Base-by-base conservation (phyloP, 2,888 invertebrate species). In the Opisthograptis luteolata region DNA sequence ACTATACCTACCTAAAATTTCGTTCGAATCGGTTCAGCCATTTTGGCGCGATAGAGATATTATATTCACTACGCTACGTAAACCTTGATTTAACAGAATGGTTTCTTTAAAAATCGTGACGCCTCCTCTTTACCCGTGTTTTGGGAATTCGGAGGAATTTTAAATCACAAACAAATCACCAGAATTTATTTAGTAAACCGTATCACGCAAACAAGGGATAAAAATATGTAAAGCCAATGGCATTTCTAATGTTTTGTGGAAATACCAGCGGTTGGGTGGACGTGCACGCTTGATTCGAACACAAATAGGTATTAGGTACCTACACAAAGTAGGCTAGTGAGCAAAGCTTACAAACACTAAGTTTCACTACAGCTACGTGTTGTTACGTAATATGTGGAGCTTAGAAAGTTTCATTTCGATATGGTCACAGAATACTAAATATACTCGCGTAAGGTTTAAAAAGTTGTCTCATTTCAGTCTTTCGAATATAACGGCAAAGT, bases 171-270 rank as follows among this genome's bases (percentile, higher is more conserved):
- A 44, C 36, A 36, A 36, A 36, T 44, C 44, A 35, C 17, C 14
- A 13, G 19, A 20, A 39, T 32, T 35, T 34, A 35, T 34, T 47
- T 34, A 47, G 41, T 12, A 30, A 35, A 15, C 35, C 35, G 28
- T 17, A 24, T 34, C 40, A 47, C 47, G 47, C 41, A 24, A 47
- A 35, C 40, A 28, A 28, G 35, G 47, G 40, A 41, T 41, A 35
- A 41, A 46, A 47, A 30, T 47, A 47, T 40, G 40, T 32, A 32
- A 32, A 25, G 32, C 28, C 40, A 40, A 28, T 22, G 40, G 35
- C 35, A 28, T 41, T 47, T 41, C 19, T 34, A 34, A 47, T 40
- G 41, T 35, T 34, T 27, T 15, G 14, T 13, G 27, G 32, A 40
- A 40, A 40, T 39, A 17, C 28, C 28, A 30, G 19, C 30, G 2